These are phyloP conservation scores for Crotalus helleri DNA, from an alignment of 2,113 vertebrate genomes.

Conservation along the genomic window DNA sequence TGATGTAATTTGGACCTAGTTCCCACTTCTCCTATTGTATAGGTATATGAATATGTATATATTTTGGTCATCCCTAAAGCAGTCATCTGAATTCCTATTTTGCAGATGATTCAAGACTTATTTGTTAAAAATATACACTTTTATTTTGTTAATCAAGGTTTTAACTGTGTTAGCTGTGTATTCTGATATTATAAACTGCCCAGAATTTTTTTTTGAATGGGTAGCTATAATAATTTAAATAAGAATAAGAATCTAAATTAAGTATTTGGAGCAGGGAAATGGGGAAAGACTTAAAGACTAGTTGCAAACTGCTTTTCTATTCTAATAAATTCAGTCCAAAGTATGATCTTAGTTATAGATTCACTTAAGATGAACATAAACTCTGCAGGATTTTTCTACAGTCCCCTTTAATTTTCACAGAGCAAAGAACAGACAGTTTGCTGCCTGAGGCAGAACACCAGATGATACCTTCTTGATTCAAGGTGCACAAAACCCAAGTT, in stretches of 20 bases:
- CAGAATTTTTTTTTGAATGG: background rate
- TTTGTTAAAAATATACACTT: background rate
- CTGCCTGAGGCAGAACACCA: background rate
- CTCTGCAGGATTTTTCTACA: background rate
- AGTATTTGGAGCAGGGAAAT: background rate
- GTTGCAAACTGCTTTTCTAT: background rate
- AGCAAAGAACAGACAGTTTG: background rate
- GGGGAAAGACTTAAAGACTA: background rate
- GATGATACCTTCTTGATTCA: background rate
- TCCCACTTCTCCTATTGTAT: background rate
- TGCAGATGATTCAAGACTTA: background rate
- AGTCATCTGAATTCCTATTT: background rate
- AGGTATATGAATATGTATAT: background rate
- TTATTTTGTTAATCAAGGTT: background rate
- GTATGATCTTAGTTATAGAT: background rate
- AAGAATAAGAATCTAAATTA: background rate
- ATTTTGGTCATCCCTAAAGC: background rate
- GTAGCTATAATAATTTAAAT: background rate
- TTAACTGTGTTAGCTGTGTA: background rate
- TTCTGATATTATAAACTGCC: background rate
- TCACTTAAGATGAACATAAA: background rate
- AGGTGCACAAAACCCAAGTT: background rate
- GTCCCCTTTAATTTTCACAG: background rate
- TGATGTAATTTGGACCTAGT: slow-evolving; percentile 3
- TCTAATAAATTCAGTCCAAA: background rate